A percentile compares a stretch with the other conserved stretches of the same genome.
phyloP scores from a whole-genome alignment of 2,113 vertebrate species.

The Chaetops frenatus region DNA sequence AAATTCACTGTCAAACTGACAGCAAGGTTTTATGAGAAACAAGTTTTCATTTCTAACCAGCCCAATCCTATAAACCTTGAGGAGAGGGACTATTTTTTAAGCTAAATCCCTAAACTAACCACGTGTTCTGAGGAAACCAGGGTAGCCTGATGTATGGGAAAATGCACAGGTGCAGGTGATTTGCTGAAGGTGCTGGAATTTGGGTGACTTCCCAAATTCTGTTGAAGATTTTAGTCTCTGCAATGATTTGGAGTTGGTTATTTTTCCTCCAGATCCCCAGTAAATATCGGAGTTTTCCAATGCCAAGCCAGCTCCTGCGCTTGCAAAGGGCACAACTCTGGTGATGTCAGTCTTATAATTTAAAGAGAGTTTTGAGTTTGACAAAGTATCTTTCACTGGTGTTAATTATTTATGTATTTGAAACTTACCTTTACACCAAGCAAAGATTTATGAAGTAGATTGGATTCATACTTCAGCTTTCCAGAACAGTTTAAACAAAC shows the following conservation, averaged over 20 bases:
- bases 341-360: background rate
- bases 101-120: background rate
- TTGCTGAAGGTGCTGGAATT: background rate
- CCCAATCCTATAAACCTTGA: background rate
- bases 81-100: background rate
- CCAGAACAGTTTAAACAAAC: background rate
- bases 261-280: background rate
- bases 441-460: background rate
- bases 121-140: background rate
- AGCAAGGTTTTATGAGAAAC: background rate
- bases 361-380: background rate
- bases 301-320: background rate
- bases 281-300: background rate
- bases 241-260: background rate
- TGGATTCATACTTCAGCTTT: background rate
- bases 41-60: background rate
- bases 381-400: background rate
- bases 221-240: background rate
- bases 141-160: background rate
- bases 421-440: background rate
- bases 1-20: background rate
- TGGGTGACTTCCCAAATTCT: background rate
- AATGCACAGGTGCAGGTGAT: background rate
- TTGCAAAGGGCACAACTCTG: background rate
- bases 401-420: background rate